Evolutionary conservation across 2,797 vertebrate genomes (phyloP).

Genomic region (Malacoraja senta): DNA sequence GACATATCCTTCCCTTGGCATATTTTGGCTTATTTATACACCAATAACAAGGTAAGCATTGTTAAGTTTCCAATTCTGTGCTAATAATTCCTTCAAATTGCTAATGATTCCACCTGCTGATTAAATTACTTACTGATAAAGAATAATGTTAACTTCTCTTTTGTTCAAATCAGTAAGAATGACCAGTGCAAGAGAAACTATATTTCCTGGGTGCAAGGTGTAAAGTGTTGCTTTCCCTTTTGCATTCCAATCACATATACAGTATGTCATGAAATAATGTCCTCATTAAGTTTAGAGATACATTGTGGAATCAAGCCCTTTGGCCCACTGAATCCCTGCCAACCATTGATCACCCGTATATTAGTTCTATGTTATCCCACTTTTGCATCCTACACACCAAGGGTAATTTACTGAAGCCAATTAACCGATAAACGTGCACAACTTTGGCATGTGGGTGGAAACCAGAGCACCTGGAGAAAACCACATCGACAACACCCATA

Average conservation of each 20-base stretch:
- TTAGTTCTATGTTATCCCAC: too few species aligned
- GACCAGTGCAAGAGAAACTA: too few species aligned
- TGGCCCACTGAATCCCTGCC: too few species aligned
- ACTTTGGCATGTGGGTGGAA: too few species aligned
- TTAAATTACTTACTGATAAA: not conserved
- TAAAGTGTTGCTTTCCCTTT: not conserved
- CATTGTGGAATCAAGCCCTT: too few species aligned
- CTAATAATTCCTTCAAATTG: not conserved
- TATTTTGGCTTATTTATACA: not conserved
- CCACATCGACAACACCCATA: too few species aligned
- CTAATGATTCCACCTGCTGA: not conserved
- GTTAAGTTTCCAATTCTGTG: not conserved
- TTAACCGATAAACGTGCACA: too few species aligned
- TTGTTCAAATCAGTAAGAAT: not conserved
- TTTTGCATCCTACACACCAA: too few species aligned
- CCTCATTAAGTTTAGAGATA: not conserved
- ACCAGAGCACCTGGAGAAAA: too few species aligned
- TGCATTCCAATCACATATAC: not conserved
- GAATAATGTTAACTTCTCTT: not conserved
- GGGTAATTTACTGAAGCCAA: too few species aligned
- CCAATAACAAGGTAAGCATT: not conserved
- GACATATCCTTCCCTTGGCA: not conserved
- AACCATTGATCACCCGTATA: too few species aligned
- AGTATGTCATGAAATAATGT: not conserved
- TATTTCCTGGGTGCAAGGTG: not conserved